Evolutionary conservation across 2,888 invertebrate genomes (phyloP), one percentile per base, ranked within the genome.

Genomic region (Lasioglossum villosulum): DNA sequence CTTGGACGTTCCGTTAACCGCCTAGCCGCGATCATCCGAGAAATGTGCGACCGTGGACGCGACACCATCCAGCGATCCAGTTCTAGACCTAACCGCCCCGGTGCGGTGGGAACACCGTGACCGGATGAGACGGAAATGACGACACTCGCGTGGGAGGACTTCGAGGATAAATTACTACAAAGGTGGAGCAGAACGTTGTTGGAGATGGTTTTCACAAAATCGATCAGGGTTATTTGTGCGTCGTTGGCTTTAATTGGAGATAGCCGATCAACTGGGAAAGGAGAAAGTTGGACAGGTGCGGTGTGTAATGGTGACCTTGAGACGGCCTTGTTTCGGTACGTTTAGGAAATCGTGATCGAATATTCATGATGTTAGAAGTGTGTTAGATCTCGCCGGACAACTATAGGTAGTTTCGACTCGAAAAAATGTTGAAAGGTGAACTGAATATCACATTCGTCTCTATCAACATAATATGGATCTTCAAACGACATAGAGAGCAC

Each of bases 1-100:
- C 83, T 78, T 78, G 87, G 88, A 84, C 88, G 90, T 92, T 92
- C 93, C 92, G 93, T 93, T 93, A 93, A 90, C 92, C 91, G 88
- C 90, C 82, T 79, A 80, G 78, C 84, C 76, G 86, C 84, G 87
- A 89, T 88, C 89, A 88, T 73, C 85, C 86, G 91, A 91, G 92
- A 92, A 89, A 91, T 91, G 90, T 88, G 90, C 88, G 90, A 92
- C 87, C 89, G 85, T 86, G 87, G 84, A 87, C 79, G 59, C 80
- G 83, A 76, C 77, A 78, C 77, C 14, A 34, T 66, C 75, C 42
- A 45, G 59, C 75, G 83, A 86, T 90, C 85, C 86, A 89, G 81
- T 87, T 87, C 79, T 66, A 66, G 70, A 75, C 48, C 75, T 37
- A n/a, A 34, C 30, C 30, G 59, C 71, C 30, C 63, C 39, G 75